Base-by-base conservation (phyloP, 1,140 invertebrate species). In the silkworm (Bombyx mori) region DNA sequence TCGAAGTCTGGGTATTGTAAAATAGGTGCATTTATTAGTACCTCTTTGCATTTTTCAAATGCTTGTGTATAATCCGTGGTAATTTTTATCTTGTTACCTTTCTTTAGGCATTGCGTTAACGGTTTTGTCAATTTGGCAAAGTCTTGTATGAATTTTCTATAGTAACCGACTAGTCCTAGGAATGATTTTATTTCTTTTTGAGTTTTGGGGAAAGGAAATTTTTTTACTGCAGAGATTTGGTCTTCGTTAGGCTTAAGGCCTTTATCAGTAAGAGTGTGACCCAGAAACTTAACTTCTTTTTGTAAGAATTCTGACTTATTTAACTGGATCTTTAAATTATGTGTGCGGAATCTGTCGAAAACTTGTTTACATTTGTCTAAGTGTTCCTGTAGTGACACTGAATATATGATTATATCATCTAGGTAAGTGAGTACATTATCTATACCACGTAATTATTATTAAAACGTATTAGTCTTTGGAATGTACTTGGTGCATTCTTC, bases 331-430 rank as follows among this genome's bases (percentile, higher is more conserved):
- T 49, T 49, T 49, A 49, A n/a, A n/a, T 49, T 49, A 44, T 68
- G 65, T 35, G 76, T 42, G 48, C 72, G 51, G 6, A 88, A 62
- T 51, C 59, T 54, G 5, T 76, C 57, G 44, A 87, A 77, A n/a
- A 88, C 74, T 56, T 63, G 43, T 52, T 56, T 57, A 8, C 88
- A 44, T 61, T 80, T 71, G 35, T 62, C 43, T 2, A 82, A 55
- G 9, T 48, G 47, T 10, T 48, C 47, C 9, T 48, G 47, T 6
- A 48, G 47, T 10, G 47, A 48, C 10, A 18, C 22, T 6, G 47
- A 48, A 48, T 48, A 7, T 48, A 48, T 12, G 10, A 48, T 52
- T n/a, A 52, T 26, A 22, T 52, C 50, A 52, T 52, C 50, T 52
- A 52, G 22, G 22, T 52, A 52, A 22, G 50, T 48, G 22, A 48